Percentiles rank a stretch among this genome's conserved stretches.
Evolutionary conservation across 2,888 invertebrate genomes (phyloP).

Genomic region (Pseudolycoriella hygida): DNA sequence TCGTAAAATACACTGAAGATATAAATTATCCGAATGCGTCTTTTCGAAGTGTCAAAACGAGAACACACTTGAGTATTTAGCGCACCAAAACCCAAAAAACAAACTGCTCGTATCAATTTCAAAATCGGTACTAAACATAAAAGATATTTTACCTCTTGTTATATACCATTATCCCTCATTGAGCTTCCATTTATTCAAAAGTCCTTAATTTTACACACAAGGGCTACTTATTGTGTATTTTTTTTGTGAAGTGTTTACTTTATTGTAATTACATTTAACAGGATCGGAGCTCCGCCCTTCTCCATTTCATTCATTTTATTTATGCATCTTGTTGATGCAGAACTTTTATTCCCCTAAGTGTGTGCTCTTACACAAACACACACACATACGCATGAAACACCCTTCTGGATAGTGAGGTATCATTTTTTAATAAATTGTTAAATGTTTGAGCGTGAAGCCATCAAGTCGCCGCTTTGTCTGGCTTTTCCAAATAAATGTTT

Average conservation of each 20-base stretch:
- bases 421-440: slow-evolving; percentile 5
- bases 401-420: slow-evolving; percentile 2
- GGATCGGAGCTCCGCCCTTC: slow-evolving; percentile 5
- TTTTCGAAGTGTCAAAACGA: not conserved
- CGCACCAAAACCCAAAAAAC: not conserved
- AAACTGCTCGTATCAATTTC: slow-evolving; percentile 1
- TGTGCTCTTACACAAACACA: too few species aligned
- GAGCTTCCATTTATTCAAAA: not conserved
- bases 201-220: slow-evolving; percentile 1
- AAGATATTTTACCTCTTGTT: not conserved
- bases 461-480: slow-evolving; percentile 7
- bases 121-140: not conserved
- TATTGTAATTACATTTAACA: slow-evolving; percentile 6
- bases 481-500: not conserved
- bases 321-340: too few species aligned
- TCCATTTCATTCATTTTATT: too few species aligned
- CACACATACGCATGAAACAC: too few species aligned
- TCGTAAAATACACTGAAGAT: slow-evolving; percentile 17
- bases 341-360: too few species aligned
- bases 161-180: not conserved
- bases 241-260: slow-evolving; percentile 3
- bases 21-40: not conserved
- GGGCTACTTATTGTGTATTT: not conserved
- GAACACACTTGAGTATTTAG: not conserved
- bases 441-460: slow-evolving; percentile 1